phyloP scores from a whole-genome alignment of 2,797 vertebrate genomes.

The Cryptoblepharus egeriae region DNA sequence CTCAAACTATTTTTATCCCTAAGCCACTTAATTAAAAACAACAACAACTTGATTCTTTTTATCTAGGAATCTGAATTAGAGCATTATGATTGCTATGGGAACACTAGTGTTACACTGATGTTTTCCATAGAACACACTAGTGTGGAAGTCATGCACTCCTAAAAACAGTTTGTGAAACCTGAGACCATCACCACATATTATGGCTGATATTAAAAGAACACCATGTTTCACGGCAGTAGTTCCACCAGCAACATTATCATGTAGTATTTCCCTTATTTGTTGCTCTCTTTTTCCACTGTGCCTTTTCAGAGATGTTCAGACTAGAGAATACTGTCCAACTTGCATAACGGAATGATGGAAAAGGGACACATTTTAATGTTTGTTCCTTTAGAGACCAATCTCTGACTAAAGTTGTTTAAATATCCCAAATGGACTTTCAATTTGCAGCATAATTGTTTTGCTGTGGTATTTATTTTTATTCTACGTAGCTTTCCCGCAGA shows the following conservation, averaged over 20 bases:
- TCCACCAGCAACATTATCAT: background rate
- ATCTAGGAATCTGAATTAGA: background rate
- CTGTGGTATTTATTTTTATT: background rate
- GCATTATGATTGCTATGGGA: background rate
- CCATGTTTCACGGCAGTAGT: background rate
- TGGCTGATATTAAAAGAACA: background rate
- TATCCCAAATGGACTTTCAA: background rate
- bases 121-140: background rate
- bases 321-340: no score
- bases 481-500: background rate
- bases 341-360: background rate
- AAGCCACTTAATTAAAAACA: slow-evolving; percentile 1
- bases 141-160: background rate
- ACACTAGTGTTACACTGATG: background rate
- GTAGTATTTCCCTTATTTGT: background rate
- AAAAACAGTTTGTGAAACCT: no score
- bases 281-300: background rate
- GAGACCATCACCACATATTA: background rate
- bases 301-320: no score
- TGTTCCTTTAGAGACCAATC: background rate
- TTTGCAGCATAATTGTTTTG: background rate
- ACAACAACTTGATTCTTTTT: background rate
- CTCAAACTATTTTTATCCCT: background rate
- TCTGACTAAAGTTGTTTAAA: background rate
- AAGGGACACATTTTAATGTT: no score